These are phyloP conservation scores for Forficula auricularia DNA, from an alignment of 1,140 invertebrate genomes.

Conservation along the genomic window DNA sequence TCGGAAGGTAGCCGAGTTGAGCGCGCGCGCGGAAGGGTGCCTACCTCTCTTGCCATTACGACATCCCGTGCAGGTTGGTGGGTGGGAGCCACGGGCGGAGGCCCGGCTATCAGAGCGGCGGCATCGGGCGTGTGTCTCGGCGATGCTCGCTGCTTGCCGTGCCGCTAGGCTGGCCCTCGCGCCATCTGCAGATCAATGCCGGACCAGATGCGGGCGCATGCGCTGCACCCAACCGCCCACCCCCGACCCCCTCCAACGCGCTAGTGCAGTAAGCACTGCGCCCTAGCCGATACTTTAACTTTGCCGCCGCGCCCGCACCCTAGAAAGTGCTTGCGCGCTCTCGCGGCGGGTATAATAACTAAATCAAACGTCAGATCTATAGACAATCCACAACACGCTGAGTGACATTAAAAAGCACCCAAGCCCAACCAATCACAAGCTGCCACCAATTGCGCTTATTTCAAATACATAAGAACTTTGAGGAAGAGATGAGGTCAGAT, in stretches of 20 bases:
- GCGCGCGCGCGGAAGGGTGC: conserved; percentile 10
- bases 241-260: conserved; percentile 7
- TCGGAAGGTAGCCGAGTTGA: conserved; percentile 16
- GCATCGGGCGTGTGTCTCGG: not conserved
- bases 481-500: no score
- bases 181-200: conserved; percentile 27
- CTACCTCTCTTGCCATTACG: conserved; percentile 44
- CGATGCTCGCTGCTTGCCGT: no score
- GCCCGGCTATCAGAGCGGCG: not conserved
- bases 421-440: no score
- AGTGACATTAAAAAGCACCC: no score
- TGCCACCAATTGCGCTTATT: no score
- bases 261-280: conserved; percentile 4
- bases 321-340: no score
- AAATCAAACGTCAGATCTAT: no score
- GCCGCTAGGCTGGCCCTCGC: conserved; percentile 17
- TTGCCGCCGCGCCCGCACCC: no score
- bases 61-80: conserved; percentile 29
- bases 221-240: conserved; percentile 16
- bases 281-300: no score
- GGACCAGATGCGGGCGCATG: conserved; percentile 17
- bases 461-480: no score
- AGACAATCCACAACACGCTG: no score
- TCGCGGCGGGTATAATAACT: no score
- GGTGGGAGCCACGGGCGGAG: conserved; percentile 16